Conservation (phyloP, 2,797 vertebrate species). For the Intellagama lesueurii region DNA sequence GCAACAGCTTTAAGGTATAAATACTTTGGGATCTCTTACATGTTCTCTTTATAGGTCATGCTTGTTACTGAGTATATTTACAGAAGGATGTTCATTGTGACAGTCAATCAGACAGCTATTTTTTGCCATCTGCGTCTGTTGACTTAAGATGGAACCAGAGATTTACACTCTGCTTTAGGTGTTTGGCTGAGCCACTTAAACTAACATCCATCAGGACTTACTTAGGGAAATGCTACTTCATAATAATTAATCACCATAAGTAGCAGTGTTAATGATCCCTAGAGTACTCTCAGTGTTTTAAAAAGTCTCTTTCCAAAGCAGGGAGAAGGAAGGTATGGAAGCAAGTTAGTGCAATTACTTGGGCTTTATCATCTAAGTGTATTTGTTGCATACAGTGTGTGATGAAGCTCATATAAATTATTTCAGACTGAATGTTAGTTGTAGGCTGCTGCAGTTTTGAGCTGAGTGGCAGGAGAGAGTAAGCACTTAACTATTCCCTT, state of each 20-base stretch:
- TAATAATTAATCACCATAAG: background rate
- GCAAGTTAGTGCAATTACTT: background rate
- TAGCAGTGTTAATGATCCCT: background rate
- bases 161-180: background rate
- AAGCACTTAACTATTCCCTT: too few relatives aligned
- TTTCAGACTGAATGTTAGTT: too few relatives aligned
- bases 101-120: background rate
- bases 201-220: background rate
- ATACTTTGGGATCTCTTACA: background rate
- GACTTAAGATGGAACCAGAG: background rate
- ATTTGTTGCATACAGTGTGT: background rate
- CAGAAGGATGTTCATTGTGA: background rate
- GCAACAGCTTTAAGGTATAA: background rate
- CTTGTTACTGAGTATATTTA: background rate
- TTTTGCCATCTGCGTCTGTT: conserved; percentile 14
- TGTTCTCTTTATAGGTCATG: background rate
- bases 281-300: background rate
- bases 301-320: background rate
- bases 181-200: background rate
- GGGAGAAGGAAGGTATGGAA: background rate
- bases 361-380: background rate
- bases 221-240: background rate
- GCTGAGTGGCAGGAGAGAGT: too few relatives aligned
- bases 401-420: background rate
- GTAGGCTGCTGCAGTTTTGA: too few relatives aligned